A percentile compares a stretch with the other conserved stretches of the same genome.
Conservation (phyloP, 2,888 invertebrate genomes). For the Fragum fragum region DNA sequence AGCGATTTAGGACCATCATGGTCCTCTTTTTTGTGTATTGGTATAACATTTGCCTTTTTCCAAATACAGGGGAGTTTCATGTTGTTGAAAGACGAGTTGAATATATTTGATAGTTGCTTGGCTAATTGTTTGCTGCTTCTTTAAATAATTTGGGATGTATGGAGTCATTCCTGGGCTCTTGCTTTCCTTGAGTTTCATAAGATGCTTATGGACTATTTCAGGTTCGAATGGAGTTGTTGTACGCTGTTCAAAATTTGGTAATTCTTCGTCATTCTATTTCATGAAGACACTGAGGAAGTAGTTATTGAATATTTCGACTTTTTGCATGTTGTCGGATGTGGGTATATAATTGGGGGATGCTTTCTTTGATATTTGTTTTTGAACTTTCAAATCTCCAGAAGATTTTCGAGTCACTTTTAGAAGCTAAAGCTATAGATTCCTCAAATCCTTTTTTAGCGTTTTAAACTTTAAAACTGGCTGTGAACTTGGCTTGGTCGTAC, state of each 20-base stretch:
- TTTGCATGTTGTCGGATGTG: background rate
- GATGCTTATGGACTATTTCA: background rate
- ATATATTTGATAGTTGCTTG: background rate
- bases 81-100: background rate
- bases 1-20: too few relatives aligned
- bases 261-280: background rate
- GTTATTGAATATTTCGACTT: background rate
- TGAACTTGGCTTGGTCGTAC: too few relatives aligned
- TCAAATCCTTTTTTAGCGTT: too few relatives aligned
- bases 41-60: background rate
- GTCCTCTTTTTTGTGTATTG: background rate
- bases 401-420: background rate
- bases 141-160: background rate
- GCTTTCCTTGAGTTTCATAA: background rate
- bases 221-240: background rate
- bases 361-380: conserved; percentile 4
- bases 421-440: too few relatives aligned
- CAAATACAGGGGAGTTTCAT: background rate
- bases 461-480: too few relatives aligned
- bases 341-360: background rate
- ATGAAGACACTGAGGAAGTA: background rate
- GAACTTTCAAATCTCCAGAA: background rate
- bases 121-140: background rate
- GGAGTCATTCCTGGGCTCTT: background rate
- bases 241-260: background rate